Percentiles rank a stretch among this genome's conserved stretches.
These are phyloP conservation scores for Drosophila virilis DNA, from an alignment of 1,140 invertebrate genomes.

Conservation along the genomic window DNA sequence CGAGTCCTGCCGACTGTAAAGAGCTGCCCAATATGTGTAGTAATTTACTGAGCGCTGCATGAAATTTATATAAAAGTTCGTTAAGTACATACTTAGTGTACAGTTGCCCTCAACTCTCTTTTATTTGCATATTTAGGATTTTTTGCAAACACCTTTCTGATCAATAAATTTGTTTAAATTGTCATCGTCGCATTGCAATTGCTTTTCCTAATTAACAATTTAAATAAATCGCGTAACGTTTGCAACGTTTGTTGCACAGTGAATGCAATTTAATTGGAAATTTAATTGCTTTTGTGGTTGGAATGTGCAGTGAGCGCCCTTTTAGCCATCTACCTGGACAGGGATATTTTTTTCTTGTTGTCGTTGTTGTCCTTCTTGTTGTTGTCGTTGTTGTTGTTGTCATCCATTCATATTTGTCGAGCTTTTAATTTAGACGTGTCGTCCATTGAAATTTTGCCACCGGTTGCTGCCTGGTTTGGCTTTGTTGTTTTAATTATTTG, in stretches of 20 bases:
- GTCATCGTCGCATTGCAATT: constrained; percentile 68
- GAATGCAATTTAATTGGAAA: constrained; percentile 83
- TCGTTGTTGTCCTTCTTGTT: constrained; percentile 25
- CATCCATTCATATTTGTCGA: constrained; percentile 49
- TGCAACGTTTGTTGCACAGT: constrained; percentile 72
- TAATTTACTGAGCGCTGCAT: not conserved
- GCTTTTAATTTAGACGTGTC: constrained; percentile 81
- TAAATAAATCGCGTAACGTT: constrained; percentile 78
- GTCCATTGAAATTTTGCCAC: constrained; percentile 62
- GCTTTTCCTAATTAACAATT: constrained; percentile 83
- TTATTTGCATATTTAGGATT: not conserved
- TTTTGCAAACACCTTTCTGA: constrained; percentile 5
- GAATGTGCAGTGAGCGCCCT: constrained; percentile 54
- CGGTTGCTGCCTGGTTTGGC: constrained; percentile 47
- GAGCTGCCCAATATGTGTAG: not conserved
- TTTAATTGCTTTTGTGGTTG: constrained; percentile 83
- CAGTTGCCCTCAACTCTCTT: not conserved
- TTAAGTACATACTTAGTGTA: not conserved
- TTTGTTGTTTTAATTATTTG: constrained; percentile 84
- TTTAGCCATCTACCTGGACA: constrained; percentile 34
- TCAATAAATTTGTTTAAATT: constrained; percentile 48
- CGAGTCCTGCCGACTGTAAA: constrained; percentile 2
- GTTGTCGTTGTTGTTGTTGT: constrained; percentile 30
- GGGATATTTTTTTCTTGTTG: constrained; percentile 24
- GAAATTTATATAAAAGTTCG: not conserved